Conservation (phyloP, 2,113 vertebrate genomes). For the Callospermophilus lateralis region DNA sequence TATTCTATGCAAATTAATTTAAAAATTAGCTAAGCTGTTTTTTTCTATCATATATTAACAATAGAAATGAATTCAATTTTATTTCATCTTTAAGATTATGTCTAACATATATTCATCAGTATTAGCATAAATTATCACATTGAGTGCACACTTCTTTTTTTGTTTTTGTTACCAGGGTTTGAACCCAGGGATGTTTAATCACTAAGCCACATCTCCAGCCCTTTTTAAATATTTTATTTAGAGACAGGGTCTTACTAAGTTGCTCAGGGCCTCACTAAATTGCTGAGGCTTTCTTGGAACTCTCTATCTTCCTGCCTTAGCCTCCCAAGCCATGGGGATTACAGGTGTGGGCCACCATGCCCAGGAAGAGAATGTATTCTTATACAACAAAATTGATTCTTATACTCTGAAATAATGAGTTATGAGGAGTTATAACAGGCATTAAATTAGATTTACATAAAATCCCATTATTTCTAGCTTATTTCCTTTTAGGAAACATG, state of each 20-base stretch:
- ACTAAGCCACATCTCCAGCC: too few relatives aligned
- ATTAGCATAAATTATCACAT: conserved; percentile 61
- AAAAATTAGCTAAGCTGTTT: conserved; percentile 69
- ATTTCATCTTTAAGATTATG: conserved; percentile 76
- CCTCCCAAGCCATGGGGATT: too few relatives aligned
- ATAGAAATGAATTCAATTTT: conserved; percentile 75
- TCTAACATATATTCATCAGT: conserved; percentile 68
- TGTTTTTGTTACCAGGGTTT: too few relatives aligned
- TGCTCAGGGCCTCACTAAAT: too few relatives aligned
- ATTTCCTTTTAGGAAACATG: neutral
- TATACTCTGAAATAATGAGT: neutral
- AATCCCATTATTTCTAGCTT: neutral
- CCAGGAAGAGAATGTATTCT: neutral
- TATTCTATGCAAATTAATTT: conserved; percentile 72
- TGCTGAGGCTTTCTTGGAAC: too few relatives aligned
- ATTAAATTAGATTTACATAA: neutral
- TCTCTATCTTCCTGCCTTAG: too few relatives aligned
- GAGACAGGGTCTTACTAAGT: too few relatives aligned
- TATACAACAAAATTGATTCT: conserved; percentile 47
- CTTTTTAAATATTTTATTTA: too few relatives aligned
- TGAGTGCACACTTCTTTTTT: neutral
- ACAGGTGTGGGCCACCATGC: too few relatives aligned
- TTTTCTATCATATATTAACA: conserved; percentile 71
- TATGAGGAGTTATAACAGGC: neutral
- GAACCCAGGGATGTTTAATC: too few relatives aligned